Percentiles rank a stretch among this genome's conserved stretches.
Conservation (phyloP, 2,888 invertebrate genomes). For the Yponomeuta plumbellus region DNA sequence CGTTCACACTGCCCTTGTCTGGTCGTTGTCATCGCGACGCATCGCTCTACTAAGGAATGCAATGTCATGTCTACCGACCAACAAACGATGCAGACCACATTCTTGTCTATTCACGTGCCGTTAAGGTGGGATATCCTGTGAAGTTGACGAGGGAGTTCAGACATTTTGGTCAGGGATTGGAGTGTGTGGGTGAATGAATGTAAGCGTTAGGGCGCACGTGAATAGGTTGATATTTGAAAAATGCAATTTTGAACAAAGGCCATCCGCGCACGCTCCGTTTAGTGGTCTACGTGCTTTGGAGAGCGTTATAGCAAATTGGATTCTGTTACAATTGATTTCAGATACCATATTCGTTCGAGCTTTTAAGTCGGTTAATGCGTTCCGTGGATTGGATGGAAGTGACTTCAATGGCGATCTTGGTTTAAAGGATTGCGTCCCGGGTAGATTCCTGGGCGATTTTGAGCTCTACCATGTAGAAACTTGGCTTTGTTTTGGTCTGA, state of each 20-base stretch:
- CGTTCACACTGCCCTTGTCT: constrained; percentile 62
- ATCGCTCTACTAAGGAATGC: constrained; percentile 44
- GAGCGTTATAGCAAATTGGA: constrained; percentile 30
- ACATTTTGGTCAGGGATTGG: constrained; percentile 21
- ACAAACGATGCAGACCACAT: constrained; percentile 28
- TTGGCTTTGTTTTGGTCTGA: constrained; percentile 35
- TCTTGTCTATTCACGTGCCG: constrained; percentile 17
- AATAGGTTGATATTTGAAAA: constrained; percentile 51
- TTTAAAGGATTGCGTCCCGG: constrained; percentile 35
- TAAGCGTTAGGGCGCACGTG: constrained; percentile 44
- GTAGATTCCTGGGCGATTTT: background rate
- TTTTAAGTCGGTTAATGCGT: constrained; percentile 34
- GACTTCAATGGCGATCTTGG: constrained; percentile 53
- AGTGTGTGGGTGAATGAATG: constrained; percentile 34
- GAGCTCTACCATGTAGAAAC: background rate
- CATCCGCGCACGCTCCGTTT: constrained; percentile 51
- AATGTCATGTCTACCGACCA: constrained; percentile 61
- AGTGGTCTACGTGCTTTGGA: constrained; percentile 35
- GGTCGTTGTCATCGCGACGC: constrained; percentile 60
- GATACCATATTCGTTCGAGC: constrained; percentile 29
- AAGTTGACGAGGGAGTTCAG: constrained; percentile 22
- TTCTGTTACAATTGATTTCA: constrained; percentile 28
- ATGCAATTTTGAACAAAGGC: constrained; percentile 40
- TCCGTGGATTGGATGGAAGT: constrained; percentile 28
- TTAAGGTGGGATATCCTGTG: constrained; percentile 25